phyloP scores from a whole-genome alignment of 2,888 invertebrate species.

The Apamea sordens region DNA sequence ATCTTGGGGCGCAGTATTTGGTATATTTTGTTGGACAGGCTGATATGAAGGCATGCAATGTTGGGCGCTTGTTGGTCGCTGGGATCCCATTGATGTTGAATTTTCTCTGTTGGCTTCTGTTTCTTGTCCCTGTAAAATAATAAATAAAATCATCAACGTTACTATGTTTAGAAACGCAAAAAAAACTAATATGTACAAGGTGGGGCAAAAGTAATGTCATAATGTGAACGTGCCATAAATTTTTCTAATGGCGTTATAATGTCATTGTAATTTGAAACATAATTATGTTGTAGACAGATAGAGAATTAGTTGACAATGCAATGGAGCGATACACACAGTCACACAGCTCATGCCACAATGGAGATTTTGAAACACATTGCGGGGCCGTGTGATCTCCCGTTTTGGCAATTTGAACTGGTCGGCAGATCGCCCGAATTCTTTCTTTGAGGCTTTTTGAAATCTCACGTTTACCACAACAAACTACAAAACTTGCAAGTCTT shows the following conservation, averaged over 20 bases:
- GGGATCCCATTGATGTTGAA: constrained; percentile 75
- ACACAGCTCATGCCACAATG: neutral
- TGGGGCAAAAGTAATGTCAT: neutral
- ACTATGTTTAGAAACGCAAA: constrained; percentile 3
- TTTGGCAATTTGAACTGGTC: neutral
- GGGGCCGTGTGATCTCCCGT: neutral
- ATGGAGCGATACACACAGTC: neutral
- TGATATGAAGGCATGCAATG: constrained; percentile 73
- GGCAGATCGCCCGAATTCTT: no score
- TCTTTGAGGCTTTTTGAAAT: no score
- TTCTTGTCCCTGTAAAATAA: constrained; percentile 81
- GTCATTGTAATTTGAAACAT: neutral
- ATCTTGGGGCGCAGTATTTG: constrained; percentile 75
- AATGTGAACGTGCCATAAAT: neutral
- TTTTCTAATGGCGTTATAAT: neutral
- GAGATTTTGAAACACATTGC: neutral
- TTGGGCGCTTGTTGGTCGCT: constrained; percentile 74
- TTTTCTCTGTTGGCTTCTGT: constrained; percentile 78
- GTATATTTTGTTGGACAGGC: constrained; percentile 74
- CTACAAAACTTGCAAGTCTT: neutral
- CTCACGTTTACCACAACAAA: neutral
- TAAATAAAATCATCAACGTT: constrained; percentile 37
- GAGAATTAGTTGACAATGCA: neutral
- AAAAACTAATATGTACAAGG: neutral
- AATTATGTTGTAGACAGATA: neutral